phyloP scores from a whole-genome alignment of 2,888 invertebrate species.

The Eupithecia dodoneata region DNA sequence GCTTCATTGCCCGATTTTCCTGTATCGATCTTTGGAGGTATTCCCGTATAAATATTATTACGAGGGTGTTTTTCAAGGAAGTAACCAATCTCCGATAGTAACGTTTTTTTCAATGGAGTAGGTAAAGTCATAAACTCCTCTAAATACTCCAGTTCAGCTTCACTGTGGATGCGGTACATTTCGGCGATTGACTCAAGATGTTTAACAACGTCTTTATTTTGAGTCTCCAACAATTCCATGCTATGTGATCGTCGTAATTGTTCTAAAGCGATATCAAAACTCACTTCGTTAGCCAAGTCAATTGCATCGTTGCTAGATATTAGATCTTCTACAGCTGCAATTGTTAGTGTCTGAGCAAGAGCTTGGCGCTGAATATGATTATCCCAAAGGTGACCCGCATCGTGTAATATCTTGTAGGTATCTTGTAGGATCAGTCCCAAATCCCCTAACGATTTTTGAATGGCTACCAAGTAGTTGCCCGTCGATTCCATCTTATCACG shows the following conservation, averaged over 20 bases:
- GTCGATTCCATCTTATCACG: slow-evolving; percentile 48
- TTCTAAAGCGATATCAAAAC: slow-evolving; percentile 66
- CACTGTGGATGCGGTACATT: slow-evolving; percentile 61
- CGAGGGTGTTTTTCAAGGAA: slow-evolving; percentile 68
- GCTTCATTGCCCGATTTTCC: neutral
- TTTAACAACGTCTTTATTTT: slow-evolving; percentile 50
- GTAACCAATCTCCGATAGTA: slow-evolving; percentile 66
- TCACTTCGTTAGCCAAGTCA: slow-evolving; percentile 65
- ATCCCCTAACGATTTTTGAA: slow-evolving; percentile 62
- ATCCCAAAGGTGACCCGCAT: slow-evolving; percentile 71
- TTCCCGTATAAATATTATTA: slow-evolving; percentile 5
- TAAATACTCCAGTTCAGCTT: slow-evolving; percentile 62
- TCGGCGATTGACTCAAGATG: slow-evolving; percentile 60
- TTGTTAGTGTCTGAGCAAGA: slow-evolving; percentile 67
- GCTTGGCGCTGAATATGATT: slow-evolving; percentile 68
- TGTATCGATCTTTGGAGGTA: slow-evolving; percentile 24
- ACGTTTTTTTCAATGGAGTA: slow-evolving; percentile 53
- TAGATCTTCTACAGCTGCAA: slow-evolving; percentile 72
- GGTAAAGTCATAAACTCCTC: slow-evolving; percentile 66
- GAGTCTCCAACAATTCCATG: slow-evolving; percentile 60
- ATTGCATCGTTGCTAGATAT: slow-evolving; percentile 64
- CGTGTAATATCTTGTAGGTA: slow-evolving; percentile 63
- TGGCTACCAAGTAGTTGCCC: slow-evolving; percentile 49
- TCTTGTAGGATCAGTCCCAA: slow-evolving; percentile 65
- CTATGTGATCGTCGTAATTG: slow-evolving; percentile 63